phyloP scores from a whole-genome alignment of 2,888 invertebrate species.

The Girardia tigrina region DNA sequence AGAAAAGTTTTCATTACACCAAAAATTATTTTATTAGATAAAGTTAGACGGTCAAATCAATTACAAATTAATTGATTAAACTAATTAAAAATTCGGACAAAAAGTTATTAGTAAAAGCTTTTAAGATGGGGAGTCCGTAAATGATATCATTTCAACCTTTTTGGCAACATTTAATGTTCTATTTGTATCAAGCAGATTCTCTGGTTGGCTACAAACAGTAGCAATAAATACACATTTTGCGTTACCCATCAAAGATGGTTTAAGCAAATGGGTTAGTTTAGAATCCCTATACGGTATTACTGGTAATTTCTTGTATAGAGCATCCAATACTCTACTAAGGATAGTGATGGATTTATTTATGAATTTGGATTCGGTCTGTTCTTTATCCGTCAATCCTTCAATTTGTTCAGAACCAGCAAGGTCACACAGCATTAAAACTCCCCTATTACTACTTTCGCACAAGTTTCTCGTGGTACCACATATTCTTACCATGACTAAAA shows the following conservation, averaged over 20 bases:
- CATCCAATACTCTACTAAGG: constrained; percentile 28
- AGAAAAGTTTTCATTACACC: too few relatives aligned
- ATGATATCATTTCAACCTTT: constrained; percentile 9
- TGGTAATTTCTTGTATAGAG: neutral
- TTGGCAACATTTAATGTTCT: constrained; percentile 29
- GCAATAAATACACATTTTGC: constrained; percentile 32
- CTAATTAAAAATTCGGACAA: constrained; percentile 1
- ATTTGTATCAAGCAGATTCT: constrained; percentile 24
- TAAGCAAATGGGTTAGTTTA: constrained; percentile 28
- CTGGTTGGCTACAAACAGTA: constrained; percentile 24
- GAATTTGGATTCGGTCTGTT: constrained; percentile 27
- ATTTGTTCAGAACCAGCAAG: constrained; percentile 29
- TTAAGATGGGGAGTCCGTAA: neutral
- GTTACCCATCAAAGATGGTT: constrained; percentile 29
- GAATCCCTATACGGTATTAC: constrained; percentile 30
- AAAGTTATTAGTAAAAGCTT: neutral
- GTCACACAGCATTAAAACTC: constrained; percentile 28
- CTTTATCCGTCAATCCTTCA: constrained; percentile 11
- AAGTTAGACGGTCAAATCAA: too few relatives aligned
- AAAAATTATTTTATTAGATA: too few relatives aligned
- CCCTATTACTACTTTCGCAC: constrained; percentile 24
- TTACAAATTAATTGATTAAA: constrained; percentile 19
- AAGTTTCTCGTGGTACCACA: constrained; percentile 4
- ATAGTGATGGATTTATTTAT: constrained; percentile 30
- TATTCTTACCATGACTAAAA: constrained; percentile 29